phyloP scores from a whole-genome alignment of 2,797 vertebrate species.

The Thalassophryne amazonica region DNA sequence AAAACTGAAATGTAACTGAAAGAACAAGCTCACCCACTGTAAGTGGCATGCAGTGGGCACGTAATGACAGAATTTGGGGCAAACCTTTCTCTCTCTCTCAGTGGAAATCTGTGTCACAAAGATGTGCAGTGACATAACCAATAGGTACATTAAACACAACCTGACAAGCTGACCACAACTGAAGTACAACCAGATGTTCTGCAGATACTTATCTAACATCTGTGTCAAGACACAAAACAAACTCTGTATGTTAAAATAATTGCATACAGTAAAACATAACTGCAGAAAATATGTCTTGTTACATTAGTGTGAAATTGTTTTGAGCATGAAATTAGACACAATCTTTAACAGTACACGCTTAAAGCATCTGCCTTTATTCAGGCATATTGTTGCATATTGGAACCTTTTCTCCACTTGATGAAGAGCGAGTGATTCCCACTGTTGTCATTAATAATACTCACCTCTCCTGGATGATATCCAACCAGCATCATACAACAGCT shows the following conservation, averaged over 20 bases:
- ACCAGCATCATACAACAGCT: slow-evolving; percentile 46
- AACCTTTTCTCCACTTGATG: slow-evolving; percentile 35
- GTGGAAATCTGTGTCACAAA: not conserved
- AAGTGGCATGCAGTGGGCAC: not conserved
- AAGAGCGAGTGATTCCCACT: slow-evolving; percentile 38
- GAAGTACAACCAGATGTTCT: not conserved
- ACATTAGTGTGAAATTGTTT: too few species aligned
- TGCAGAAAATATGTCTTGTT: not conserved
- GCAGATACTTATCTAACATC: not conserved
- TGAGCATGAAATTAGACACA: not conserved
- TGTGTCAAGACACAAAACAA: not conserved
- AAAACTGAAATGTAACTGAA: not conserved
- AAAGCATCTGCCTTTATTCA: slow-evolving; percentile 18
- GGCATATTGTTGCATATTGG: slow-evolving; percentile 18
- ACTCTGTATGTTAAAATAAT: not conserved
- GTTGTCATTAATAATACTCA: slow-evolving; percentile 64
- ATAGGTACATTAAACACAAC: not conserved
- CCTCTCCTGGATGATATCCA: slow-evolving; percentile 56
- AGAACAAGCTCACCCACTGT: not conserved
- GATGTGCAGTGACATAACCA: not conserved
- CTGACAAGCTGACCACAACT: not conserved
- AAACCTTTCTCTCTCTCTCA: not conserved
- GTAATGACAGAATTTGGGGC: not conserved
- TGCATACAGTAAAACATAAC: not conserved
- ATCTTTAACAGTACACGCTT: slow-evolving; percentile 8